Evolutionary conservation across 2,797 vertebrate species (phyloP).

Genomic region (Caiman crocodilus): DNA sequence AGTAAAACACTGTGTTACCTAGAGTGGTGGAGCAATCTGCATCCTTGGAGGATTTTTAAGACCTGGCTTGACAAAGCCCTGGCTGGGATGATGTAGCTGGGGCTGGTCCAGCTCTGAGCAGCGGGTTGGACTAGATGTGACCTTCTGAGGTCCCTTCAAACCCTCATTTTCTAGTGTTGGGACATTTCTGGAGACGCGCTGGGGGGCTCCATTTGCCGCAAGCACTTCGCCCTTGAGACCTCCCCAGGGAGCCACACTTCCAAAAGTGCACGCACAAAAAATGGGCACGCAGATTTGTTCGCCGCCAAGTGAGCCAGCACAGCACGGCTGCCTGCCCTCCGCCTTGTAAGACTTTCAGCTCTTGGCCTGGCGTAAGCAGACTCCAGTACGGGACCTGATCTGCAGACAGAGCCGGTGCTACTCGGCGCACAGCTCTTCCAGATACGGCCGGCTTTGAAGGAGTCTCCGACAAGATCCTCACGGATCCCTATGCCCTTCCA

Average conservation of each 20-base stretch:
- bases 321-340: neutral
- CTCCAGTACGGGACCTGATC: neutral
- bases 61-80: too few species aligned
- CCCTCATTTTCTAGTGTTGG: too few species aligned
- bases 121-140: too few species aligned
- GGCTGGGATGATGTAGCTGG: too few species aligned
- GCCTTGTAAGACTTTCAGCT: neutral
- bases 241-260: neutral
- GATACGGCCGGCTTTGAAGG: neutral
- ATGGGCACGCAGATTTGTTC: neutral
- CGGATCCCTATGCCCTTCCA: neutral
- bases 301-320: neutral
- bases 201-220: too few species aligned
- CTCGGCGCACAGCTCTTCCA: neutral
- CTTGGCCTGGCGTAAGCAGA: neutral
- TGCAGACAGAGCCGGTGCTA: neutral
- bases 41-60: too few species aligned
- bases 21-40: too few species aligned
- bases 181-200: too few species aligned
- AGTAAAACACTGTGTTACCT: too few species aligned
- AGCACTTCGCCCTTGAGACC: too few species aligned
- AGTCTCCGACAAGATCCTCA: neutral
- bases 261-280: neutral
- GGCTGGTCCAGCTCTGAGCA: too few species aligned
- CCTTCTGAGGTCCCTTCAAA: too few species aligned